A percentile compares a stretch with the other conserved stretches of the same genome.
These are phyloP conservation scores for Slavum lentiscoides DNA, from an alignment of 2,888 invertebrate species.

Conservation along the genomic window DNA sequence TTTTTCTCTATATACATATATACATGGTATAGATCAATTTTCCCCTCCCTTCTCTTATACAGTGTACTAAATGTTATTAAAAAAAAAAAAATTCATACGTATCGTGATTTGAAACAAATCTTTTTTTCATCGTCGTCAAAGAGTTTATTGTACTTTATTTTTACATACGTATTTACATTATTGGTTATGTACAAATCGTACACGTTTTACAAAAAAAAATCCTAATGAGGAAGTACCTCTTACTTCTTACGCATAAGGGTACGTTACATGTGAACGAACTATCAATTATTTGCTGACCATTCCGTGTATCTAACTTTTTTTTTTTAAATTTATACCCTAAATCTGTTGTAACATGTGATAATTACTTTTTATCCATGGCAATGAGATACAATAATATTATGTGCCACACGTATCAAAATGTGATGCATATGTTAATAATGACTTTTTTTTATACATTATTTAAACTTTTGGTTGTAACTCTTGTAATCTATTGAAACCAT, in stretches of 20 bases:
- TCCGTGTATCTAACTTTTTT: slow-evolving; percentile 33
- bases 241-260: background rate
- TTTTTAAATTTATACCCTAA: slow-evolving; percentile 26
- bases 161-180: background rate
- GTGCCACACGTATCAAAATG: slow-evolving; percentile 42
- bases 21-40: slow-evolving; percentile 12
- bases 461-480: slow-evolving; percentile 47
- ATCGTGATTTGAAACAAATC: background rate
- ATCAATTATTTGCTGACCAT: slow-evolving; percentile 45
- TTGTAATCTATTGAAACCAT: slow-evolving; percentile 36
- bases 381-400: slow-evolving; percentile 26
- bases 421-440: slow-evolving; percentile 38
- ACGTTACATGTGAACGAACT: slow-evolving; percentile 12
- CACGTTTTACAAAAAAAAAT: slow-evolving; percentile 19
- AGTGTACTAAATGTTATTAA: slow-evolving; percentile 10
- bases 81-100: background rate
- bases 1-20: background rate
- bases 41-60: background rate
- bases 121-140: slow-evolving; percentile 8
- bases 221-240: background rate
- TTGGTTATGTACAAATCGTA: slow-evolving; percentile 4
- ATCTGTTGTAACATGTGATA: slow-evolving; percentile 41
- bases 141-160: background rate
- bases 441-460: slow-evolving; percentile 37
- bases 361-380: slow-evolving; percentile 33